Evolutionary conservation across 30 jellyfish, hydroid and myxozoan species (phyloP).

Genomic region (Pseudorhiza aurosa): DNA sequence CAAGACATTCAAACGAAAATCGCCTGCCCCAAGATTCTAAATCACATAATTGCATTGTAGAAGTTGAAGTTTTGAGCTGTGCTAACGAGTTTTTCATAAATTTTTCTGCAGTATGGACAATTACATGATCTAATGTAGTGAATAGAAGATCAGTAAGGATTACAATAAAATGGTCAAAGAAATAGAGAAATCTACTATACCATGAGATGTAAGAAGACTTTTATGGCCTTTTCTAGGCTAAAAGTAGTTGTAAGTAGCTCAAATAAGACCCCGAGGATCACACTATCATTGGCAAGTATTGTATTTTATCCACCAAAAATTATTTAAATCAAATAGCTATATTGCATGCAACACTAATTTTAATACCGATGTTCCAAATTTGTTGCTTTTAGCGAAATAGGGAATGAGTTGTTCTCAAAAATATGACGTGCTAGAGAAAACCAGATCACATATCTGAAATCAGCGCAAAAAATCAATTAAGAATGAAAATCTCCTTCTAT

Average conservation of each 20-base stretch:
- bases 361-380: neutral
- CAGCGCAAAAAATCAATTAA: neutral
- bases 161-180: neutral
- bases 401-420: neutral
- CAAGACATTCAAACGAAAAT: neutral
- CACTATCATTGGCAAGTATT: neutral
- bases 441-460: neutral
- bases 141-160: too few species aligned
- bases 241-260: neutral
- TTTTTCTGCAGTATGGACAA: neutral
- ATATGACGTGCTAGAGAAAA: neutral
- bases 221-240: neutral
- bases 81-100: too few species aligned
- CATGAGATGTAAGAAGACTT: neutral
- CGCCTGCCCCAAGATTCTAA: neutral
- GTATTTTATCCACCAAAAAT: neutral
- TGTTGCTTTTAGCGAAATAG: neutral
- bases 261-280: constrained; percentile 1
- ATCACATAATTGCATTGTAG: constrained; percentile 1
- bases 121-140: neutral
- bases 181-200: neutral
- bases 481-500: too few species aligned
- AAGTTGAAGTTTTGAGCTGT: neutral
- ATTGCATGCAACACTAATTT: neutral
- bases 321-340: neutral